These are phyloP conservation scores for Drosophila bocqueti DNA, from an alignment of 1,140 invertebrate species.

Conservation along the genomic window DNA sequence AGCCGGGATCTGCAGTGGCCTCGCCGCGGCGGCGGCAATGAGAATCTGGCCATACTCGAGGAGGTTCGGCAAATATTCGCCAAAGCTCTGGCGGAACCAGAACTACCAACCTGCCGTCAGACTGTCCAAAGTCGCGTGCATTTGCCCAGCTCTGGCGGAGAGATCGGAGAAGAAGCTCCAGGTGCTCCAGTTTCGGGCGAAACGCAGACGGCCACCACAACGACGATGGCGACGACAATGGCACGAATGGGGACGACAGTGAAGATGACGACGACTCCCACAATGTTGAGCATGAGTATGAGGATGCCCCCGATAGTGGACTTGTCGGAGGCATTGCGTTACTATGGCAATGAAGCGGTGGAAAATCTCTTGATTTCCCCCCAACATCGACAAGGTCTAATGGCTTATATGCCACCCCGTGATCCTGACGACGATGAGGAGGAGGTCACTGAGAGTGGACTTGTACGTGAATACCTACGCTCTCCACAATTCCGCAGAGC, in stretches of 20 bases:
- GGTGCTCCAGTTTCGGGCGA: not conserved
- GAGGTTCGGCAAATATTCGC: conserved; percentile 3
- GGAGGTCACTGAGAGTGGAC: not conserved
- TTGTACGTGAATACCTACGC: conserved; percentile 88
- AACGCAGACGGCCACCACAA: not conserved
- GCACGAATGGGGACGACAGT: not conserved
- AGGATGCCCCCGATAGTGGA: not conserved
- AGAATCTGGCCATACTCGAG: not conserved
- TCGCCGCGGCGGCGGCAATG: not conserved
- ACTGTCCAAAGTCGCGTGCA: not conserved
- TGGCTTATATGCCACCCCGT: not conserved
- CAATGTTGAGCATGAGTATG: not conserved
- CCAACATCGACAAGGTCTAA: not conserved
- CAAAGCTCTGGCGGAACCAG: not conserved
- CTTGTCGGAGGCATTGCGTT: not conserved
- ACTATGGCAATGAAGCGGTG: not conserved
- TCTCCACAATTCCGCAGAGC: conserved; percentile 96
- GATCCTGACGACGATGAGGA: not conserved
- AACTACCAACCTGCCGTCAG: not conserved
- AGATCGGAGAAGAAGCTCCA: no score
- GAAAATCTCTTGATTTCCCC: not conserved
- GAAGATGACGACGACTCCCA: not conserved
- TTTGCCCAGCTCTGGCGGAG: not conserved
- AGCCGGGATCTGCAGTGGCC: not conserved
- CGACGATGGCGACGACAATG: not conserved